phyloP scores from a whole-genome alignment of 2,113 vertebrate genomes.

The Empidonax alnorum region DNA sequence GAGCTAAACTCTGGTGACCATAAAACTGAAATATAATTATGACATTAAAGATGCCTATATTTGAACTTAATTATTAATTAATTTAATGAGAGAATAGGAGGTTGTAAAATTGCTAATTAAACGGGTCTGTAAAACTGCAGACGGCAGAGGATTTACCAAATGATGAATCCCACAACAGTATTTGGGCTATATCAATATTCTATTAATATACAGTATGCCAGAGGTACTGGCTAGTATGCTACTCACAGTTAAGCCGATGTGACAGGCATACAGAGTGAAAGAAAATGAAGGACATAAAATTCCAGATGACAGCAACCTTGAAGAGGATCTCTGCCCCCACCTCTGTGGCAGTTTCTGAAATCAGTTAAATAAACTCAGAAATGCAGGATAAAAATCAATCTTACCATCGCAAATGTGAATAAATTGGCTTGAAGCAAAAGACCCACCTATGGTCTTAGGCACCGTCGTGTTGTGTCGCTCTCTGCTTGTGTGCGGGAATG shows the following conservation, averaged over 20 bases:
- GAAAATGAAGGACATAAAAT: slow-evolving; percentile 87
- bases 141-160: slow-evolving; percentile 83
- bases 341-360: slow-evolving; percentile 69
- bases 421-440: slow-evolving; percentile 1
- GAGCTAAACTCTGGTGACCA: slow-evolving; percentile 84
- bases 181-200: slow-evolving; percentile 93
- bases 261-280: slow-evolving; percentile 81
- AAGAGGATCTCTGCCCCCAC: slow-evolving; percentile 75
- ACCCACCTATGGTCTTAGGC: not conserved
- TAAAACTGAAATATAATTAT: slow-evolving; percentile 92
- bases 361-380: slow-evolving; percentile 82
- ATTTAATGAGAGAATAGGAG: slow-evolving; percentile 88
- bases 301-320: slow-evolving; percentile 87
- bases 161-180: slow-evolving; percentile 79
- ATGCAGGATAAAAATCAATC: slow-evolving; percentile 76
- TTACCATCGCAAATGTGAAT: slow-evolving; percentile 44
- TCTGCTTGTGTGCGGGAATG: not conserved
- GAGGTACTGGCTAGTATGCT: slow-evolving; percentile 81
- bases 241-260: slow-evolving; percentile 83
- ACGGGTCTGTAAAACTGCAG: slow-evolving; percentile 82
- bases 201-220: slow-evolving; percentile 90
- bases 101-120: slow-evolving; percentile 91
- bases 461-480: not conserved
- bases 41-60: slow-evolving; percentile 92
- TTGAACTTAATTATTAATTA: slow-evolving; percentile 92